Conservation (phyloP, 2,113 vertebrate genomes). For the Canis aureus region DNA sequence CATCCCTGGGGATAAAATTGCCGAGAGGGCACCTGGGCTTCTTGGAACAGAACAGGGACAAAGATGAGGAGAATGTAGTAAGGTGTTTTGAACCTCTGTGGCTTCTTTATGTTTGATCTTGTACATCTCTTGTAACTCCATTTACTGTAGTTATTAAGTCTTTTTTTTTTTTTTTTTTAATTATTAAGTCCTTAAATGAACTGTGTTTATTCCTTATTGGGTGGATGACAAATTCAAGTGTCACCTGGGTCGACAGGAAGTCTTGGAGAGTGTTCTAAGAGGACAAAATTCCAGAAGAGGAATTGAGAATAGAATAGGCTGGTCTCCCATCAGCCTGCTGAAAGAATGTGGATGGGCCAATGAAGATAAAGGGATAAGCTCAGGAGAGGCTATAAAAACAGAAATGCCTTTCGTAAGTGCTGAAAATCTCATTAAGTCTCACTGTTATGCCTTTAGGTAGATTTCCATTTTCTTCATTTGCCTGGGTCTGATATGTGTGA, state of each 20-base stretch:
- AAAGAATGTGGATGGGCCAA: neutral
- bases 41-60: neutral
- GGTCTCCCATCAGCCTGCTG: neutral
- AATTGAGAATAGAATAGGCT: neutral
- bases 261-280: neutral
- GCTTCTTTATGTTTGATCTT: neutral
- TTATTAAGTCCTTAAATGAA: neutral
- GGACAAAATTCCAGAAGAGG: neutral
- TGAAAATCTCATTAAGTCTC: neutral
- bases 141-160: neutral
- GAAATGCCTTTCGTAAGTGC: neutral
- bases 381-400: neutral
- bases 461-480: neutral
- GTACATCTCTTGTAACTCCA: neutral
- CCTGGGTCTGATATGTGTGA: neutral
- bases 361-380: neutral
- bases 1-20: neutral
- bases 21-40: neutral
- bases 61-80: neutral
- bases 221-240: neutral
- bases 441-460: neutral
- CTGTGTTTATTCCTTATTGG: neutral
- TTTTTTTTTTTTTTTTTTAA: neutral
- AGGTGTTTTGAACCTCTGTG: neutral
- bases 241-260: neutral